Conservation (phyloP, 1,140 invertebrate species). For the Mercenaria mercenaria region DNA sequence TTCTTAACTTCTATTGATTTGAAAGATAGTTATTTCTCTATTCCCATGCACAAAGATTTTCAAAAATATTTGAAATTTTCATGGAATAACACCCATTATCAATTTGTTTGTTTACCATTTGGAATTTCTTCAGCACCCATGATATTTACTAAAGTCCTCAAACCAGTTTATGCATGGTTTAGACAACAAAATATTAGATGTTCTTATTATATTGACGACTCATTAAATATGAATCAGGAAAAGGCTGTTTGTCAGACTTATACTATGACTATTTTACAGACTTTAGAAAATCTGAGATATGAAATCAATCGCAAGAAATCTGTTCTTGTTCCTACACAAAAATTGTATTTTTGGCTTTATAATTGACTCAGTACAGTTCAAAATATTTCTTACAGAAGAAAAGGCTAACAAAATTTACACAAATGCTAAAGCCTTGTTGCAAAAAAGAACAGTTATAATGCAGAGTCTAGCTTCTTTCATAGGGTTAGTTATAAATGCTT, state of each 20-base stretch:
- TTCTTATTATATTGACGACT: constrained; percentile 61
- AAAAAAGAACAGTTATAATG: neutral
- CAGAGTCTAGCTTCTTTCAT: constrained; percentile 36
- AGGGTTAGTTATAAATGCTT: constrained; percentile 1
- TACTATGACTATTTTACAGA: neutral
- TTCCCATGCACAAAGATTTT: no score
- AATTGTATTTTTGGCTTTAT: constrained; percentile 3
- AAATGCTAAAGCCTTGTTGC: neutral
- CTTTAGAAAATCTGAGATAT: neutral
- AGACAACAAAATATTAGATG: no score
- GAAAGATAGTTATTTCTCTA: no score
- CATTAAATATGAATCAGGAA: constrained; percentile 43
- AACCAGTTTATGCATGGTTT: no score
- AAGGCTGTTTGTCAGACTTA: neutral
- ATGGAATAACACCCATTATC: no score
- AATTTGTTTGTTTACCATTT: no score
- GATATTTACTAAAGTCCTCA: no score
- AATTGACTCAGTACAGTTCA: neutral
- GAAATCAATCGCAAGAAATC: neutral
- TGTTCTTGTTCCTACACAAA: neutral
- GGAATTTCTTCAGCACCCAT: no score
- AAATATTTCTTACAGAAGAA: neutral
- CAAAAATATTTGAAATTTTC: no score
- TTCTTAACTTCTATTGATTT: no score
- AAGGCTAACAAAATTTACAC: neutral